These are phyloP conservation scores for Limnephilus marmoratus DNA, from an alignment of 2,888 invertebrate genomes.

Conservation along the genomic window DNA sequence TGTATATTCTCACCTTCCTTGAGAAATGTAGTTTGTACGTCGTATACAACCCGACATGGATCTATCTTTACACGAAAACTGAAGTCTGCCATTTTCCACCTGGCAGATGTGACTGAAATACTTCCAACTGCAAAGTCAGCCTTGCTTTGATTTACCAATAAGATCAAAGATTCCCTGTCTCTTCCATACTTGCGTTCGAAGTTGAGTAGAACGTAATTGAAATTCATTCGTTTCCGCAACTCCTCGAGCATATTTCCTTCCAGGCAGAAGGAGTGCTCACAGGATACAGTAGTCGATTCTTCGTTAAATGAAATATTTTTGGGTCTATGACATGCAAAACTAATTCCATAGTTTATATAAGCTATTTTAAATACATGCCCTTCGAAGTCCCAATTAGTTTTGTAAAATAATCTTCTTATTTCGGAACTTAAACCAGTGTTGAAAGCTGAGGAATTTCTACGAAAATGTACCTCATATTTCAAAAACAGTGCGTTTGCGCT, in stretches of 20 bases:
- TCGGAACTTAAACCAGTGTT: background rate
- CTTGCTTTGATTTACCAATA: background rate
- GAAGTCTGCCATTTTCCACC: conserved; percentile 13
- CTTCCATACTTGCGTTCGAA: background rate
- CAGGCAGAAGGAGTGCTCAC: background rate
- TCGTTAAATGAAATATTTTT: background rate
- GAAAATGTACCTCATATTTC: background rate
- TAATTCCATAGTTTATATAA: background rate
- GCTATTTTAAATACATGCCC: background rate
- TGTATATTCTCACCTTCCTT: background rate
- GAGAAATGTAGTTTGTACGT: background rate
- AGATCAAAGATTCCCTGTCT: background rate
- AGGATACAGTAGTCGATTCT: background rate
- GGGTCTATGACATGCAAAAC: background rate
- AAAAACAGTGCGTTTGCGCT: background rate
- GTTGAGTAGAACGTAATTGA: background rate
- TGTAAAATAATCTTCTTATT: background rate
- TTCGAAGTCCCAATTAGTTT: background rate
- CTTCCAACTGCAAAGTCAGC: conserved; percentile 21
- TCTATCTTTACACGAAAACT: background rate
- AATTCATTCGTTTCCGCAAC: background rate
- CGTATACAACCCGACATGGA: background rate
- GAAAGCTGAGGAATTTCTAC: background rate
- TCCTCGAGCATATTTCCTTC: conserved; percentile 31
- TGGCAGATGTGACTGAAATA: background rate